Base-by-base conservation (phyloP, 2,888 invertebrate species). In the Microchrysa polita region DNA sequence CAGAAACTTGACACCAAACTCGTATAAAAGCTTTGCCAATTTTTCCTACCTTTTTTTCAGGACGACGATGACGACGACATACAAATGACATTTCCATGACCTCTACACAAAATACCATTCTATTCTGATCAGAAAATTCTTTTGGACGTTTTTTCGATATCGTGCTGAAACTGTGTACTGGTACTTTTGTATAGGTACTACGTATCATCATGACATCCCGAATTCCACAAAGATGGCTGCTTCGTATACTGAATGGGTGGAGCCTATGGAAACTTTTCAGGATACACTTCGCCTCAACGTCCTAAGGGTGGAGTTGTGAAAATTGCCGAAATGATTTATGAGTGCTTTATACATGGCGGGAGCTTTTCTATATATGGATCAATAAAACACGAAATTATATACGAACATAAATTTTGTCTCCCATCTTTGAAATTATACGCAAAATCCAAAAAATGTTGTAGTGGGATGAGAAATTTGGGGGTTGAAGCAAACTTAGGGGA, bases 41-140 rank as follows among this genome's bases (percentile, higher is more conserved):
- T 59, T 42, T 27, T 18, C 40, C 23, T 34, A 5, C 27, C 7
- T 34, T 34, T 34, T 34, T 34, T 34, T 7, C 27, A n/a, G n/a
- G n/a, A n/a, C n/a, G n/a, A n/a, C n/a, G n/a, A n/a, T n/a, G n/a
- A n/a, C n/a, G n/a, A n/a, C 27, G 27, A 34, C 27, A 34, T 34
- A 48, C 4, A 18, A 73, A 69, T 76, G 75, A 76, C 76, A 76
- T 76, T 75, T 75, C 74, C 34, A 10, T 76, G 76, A 75, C 76
- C 76, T 75, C 74, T 55, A 74, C 12, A 42, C 7, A n/a, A 67
- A 73, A 74, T 60, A 40, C 27, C 67, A 48, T 61, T 74, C 57
- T 23, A 53, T 60, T 72, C 73, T 55, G 67, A 75, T 75, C 72
- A 67, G 69, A 73, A 55, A 57, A 57, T 57, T 20, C 23, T 14